These are phyloP conservation scores for Drosophila mimica DNA, from an alignment of 2,888 invertebrate genomes.

Conservation along the genomic window DNA sequence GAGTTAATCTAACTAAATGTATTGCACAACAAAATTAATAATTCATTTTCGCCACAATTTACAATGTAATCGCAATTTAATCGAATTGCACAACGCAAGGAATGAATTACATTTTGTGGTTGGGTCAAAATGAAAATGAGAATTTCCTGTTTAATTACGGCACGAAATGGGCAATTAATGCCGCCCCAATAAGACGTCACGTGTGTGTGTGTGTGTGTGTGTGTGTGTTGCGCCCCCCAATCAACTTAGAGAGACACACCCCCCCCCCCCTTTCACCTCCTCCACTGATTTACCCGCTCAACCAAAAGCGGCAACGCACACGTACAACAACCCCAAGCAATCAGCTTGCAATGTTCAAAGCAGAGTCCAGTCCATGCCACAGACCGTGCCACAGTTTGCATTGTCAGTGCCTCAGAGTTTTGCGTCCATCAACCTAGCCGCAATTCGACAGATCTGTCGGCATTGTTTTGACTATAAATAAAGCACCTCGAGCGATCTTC, in stretches of 20 bases:
- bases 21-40: neutral
- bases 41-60: slow-evolving; percentile 5
- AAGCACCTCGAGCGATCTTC: slow-evolving; percentile 50
- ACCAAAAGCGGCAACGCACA: neutral
- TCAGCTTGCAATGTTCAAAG: slow-evolving; percentile 18
- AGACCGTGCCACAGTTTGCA: slow-evolving; percentile 21
- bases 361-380: slow-evolving; percentile 13
- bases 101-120: slow-evolving; percentile 1
- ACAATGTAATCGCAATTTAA: slow-evolving; percentile 28
- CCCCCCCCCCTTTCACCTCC: too few relatives aligned
- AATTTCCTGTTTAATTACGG: slow-evolving; percentile 59
- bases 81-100: slow-evolving; percentile 21
- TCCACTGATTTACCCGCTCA: too few relatives aligned
- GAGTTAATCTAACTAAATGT: neutral
- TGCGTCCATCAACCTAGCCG: slow-evolving; percentile 65
- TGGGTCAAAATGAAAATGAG: slow-evolving; percentile 16
- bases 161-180: slow-evolving; percentile 72
- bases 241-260: neutral
- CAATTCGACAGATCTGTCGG: slow-evolving; percentile 75
- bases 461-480: slow-evolving; percentile 76
- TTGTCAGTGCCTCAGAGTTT: slow-evolving; percentile 17
- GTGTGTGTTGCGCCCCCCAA: neutral
- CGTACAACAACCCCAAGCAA: neutral
- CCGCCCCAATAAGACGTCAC: slow-evolving; percentile 67
- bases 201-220: neutral